Evolutionary conservation across 2,888 invertebrate genomes (phyloP).

Genomic region (Leucozona laternaria): DNA sequence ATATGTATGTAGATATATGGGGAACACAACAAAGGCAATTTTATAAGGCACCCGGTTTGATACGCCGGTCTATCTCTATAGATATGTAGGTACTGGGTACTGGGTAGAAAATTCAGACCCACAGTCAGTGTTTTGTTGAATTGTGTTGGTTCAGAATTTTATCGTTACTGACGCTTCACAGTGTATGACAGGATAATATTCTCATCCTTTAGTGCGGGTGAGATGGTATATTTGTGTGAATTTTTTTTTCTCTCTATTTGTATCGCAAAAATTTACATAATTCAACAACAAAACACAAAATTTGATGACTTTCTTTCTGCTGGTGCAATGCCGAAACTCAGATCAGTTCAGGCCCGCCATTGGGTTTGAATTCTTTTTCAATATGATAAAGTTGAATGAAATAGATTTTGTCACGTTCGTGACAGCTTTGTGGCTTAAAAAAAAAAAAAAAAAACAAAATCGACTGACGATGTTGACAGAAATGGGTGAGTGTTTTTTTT

Average conservation of each 20-base stretch:
- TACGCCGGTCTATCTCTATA: not conserved
- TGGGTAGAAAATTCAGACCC: not conserved
- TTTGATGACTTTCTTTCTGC: constrained; percentile 66
- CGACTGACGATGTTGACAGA: constrained; percentile 20
- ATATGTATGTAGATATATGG: not conserved
- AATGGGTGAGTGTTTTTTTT: not conserved
- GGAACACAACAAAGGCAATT: constrained; percentile 66
- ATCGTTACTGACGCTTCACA: constrained; percentile 66
- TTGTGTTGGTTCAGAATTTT: constrained; percentile 59
- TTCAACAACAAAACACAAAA: constrained; percentile 64
- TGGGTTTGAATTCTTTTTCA: constrained; percentile 61
- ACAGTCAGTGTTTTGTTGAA: constrained; percentile 35
- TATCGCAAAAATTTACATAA: constrained; percentile 65
- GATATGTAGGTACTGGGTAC: not conserved
- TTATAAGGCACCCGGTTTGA: constrained; percentile 14
- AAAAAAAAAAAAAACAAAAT: constrained; percentile 31
- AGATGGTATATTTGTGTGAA: not conserved
- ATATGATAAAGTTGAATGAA: constrained; percentile 68
- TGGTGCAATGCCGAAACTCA: constrained; percentile 1
- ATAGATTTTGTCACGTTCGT: constrained; percentile 73
- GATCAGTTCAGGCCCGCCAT: not conserved
- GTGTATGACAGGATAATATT: constrained; percentile 51
- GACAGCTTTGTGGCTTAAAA: constrained; percentile 66
- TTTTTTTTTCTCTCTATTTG: constrained; percentile 10
- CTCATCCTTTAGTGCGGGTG: not conserved